A percentile compares a stretch with the other conserved stretches of the same genome.
phyloP scores from a whole-genome alignment of 2,888 invertebrate species.

The Pecten maximus region DNA sequence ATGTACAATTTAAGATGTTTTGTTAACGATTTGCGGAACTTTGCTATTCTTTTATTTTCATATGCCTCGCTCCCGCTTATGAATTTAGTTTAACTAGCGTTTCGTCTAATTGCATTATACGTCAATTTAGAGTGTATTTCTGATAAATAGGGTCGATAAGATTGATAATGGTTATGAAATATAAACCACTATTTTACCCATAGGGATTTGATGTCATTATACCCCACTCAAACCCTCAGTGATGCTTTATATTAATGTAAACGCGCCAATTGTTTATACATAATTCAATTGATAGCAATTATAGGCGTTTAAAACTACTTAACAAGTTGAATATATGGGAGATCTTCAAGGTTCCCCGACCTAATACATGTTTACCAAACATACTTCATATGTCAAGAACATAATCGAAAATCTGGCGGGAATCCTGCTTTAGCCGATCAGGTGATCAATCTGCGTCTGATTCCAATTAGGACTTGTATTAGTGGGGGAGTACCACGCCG shows the following conservation, averaged over 20 bases:
- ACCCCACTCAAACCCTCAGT: not conserved
- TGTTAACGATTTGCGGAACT: too few relatives aligned
- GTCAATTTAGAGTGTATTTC: too few relatives aligned
- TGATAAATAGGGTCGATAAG: too few relatives aligned
- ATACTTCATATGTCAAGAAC: not conserved
- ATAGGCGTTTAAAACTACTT: not conserved
- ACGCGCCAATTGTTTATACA: not conserved
- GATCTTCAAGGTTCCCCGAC: too few relatives aligned
- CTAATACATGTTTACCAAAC: not conserved
- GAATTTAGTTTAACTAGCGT: too few relatives aligned
- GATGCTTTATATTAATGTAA: not conserved
- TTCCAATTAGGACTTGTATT: not conserved
- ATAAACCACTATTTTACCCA: too few relatives aligned
- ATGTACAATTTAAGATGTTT: too few relatives aligned
- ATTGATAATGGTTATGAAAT: too few relatives aligned
- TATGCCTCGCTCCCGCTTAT: too few relatives aligned
- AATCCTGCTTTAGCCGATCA: not conserved
- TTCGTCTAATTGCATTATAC: too few relatives aligned
- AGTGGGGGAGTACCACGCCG: not conserved
- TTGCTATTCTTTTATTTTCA: too few relatives aligned
- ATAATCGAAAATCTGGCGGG: not conserved
- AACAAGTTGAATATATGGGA: not conserved
- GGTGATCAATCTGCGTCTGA: not conserved
- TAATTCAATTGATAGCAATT: not conserved
- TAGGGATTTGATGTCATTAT: not conserved